Conservation (phyloP, 2,888 invertebrate genomes). For the Melanargia galathea region DNA sequence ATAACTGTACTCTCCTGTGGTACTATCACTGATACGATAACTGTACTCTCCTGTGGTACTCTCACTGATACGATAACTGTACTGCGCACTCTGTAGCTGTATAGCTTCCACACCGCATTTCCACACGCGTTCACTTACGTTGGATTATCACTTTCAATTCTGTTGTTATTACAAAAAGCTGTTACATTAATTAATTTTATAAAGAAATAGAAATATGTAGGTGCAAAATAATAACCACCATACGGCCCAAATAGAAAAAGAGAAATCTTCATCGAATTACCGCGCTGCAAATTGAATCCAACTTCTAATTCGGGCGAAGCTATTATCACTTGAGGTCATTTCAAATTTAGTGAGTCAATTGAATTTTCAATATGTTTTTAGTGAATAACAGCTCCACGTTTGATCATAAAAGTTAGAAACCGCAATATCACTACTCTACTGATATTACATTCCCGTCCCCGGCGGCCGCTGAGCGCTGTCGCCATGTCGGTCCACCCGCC, state of each 20-base stretch:
- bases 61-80: too few species aligned
- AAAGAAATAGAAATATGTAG: background rate
- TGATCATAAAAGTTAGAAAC: conserved; percentile 67
- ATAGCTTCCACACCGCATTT: too few species aligned
- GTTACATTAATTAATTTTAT: too few species aligned
- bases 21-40: too few species aligned
- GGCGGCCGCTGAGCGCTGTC: conserved; percentile 53
- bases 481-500: conserved; percentile 67
- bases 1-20: too few species aligned
- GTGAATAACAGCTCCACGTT: conserved; percentile 55
- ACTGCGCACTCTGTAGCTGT: too few species aligned
- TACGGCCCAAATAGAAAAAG: background rate
- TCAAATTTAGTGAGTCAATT: conserved; percentile 37
- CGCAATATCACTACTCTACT: conserved; percentile 76
- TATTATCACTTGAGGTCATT: conserved; percentile 34
- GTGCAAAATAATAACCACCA: background rate
- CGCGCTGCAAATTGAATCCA: conserved; percentile 27
- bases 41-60: too few species aligned
- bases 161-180: too few species aligned
- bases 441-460: conserved; percentile 72
- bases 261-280: conserved; percentile 24
- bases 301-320: conserved; percentile 27
- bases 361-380: conserved; percentile 47
- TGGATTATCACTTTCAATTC: too few species aligned
- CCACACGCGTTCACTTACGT: too few species aligned